Evolutionary conservation across 2,797 vertebrate genomes (phyloP).

Genomic region (Coluber constrictor): DNA sequence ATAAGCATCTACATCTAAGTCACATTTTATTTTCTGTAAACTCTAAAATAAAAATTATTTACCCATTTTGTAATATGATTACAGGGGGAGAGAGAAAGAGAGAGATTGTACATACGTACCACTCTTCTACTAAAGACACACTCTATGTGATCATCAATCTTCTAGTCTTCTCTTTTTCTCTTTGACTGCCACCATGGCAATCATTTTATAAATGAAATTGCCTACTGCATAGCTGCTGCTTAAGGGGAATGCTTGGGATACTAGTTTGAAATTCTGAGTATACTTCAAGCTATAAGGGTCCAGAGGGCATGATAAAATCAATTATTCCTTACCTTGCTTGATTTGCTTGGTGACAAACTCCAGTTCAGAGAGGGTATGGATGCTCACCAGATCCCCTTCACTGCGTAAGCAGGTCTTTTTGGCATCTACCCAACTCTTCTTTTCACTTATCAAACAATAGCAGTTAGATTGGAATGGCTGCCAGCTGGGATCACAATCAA

Average conservation of each 20-base stretch:
- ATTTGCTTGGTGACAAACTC: constrained; percentile 87
- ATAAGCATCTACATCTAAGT: not conserved
- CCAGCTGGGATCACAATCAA: constrained; percentile 91
- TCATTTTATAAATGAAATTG: not conserved
- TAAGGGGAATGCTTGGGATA: not conserved
- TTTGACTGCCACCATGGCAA: not conserved
- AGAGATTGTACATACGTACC: not conserved
- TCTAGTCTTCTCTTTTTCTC: not conserved
- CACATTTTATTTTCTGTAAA: not conserved
- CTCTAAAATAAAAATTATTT: not conserved
- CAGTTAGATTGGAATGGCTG: constrained; percentile 91
- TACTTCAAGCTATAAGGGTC: not conserved
- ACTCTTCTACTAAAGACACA: not conserved
- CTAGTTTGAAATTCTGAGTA: not conserved
- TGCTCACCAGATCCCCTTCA: constrained; percentile 88
- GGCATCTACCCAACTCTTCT: constrained; percentile 85
- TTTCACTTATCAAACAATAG: constrained; percentile 86
- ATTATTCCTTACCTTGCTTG: constrained; percentile 80
- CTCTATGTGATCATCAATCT: not conserved
- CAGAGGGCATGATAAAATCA: not conserved
- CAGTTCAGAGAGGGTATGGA: constrained; percentile 90
- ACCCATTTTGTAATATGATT: not conserved
- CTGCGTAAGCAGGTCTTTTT: constrained; percentile 86
- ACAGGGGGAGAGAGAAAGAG: not conserved
- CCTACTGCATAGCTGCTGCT: not conserved